These are phyloP conservation scores for Penaeus indicus DNA, from an alignment of 1,140 invertebrate genomes.

Conservation along the genomic window DNA sequence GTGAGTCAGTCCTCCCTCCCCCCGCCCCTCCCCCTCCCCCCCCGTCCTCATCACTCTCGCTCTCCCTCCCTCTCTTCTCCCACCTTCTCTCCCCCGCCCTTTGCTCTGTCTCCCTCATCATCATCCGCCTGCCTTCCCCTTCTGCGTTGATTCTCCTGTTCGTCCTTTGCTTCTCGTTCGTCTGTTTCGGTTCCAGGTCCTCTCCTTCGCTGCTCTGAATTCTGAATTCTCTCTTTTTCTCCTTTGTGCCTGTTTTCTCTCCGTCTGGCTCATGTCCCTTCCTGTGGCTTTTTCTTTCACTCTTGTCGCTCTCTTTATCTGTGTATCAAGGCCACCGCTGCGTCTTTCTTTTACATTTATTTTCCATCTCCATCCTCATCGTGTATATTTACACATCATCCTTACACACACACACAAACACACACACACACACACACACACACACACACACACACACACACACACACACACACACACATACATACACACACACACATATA, in stretches of 20 bases:
- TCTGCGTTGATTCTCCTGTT: background rate
- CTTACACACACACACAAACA: constrained; percentile 33
- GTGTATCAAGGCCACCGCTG: too few relatives aligned
- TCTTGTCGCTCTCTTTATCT: too few relatives aligned
- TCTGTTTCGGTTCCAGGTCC: background rate
- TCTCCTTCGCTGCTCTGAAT: background rate
- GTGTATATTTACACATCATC: background rate
- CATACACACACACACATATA: constrained; percentile 29
- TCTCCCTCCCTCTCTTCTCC: constrained; percentile 20
- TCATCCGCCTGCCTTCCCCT: background rate
- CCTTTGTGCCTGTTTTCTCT: too few relatives aligned
- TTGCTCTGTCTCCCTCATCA: constrained; percentile 21
- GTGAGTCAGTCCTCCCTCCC: background rate
- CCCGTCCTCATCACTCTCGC: background rate
- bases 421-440: constrained; percentile 40
- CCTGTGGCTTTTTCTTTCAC: too few relatives aligned
- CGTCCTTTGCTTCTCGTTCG: background rate
- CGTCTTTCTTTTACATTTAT: too few relatives aligned
- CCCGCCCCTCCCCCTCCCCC: constrained; percentile 1
- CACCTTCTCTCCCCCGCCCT: constrained; percentile 10
- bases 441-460: constrained; percentile 43
- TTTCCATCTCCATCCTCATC: too few relatives aligned
- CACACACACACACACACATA: constrained; percentile 41
- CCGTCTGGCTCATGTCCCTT: too few relatives aligned
- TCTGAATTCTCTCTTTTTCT: too few relatives aligned